phyloP scores from a whole-genome alignment of 2,888 invertebrate species.

The Drosophila siamana region DNA sequence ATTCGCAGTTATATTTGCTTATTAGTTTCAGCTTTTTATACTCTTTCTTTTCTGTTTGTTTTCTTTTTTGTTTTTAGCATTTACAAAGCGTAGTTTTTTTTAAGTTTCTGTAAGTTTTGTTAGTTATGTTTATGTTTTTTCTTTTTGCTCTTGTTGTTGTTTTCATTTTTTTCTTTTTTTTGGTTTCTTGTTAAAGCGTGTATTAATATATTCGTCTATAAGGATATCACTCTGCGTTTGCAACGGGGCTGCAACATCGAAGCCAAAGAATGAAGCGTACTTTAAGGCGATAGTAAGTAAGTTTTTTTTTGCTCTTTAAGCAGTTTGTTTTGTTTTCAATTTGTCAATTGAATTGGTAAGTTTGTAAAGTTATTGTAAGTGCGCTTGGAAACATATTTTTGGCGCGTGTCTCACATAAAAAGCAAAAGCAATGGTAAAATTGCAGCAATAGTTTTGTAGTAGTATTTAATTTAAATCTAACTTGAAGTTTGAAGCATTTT shows the following conservation, averaged over 20 bases:
- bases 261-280: slow-evolving; percentile 72
- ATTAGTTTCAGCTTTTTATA: slow-evolving; percentile 37
- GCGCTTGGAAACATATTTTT: slow-evolving; percentile 59
- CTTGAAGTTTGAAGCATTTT: slow-evolving; percentile 52
- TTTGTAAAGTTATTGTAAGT: slow-evolving; percentile 46
- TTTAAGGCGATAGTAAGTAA: slow-evolving; percentile 60
- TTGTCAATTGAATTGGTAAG: slow-evolving; percentile 15
- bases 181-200: slow-evolving; percentile 62
- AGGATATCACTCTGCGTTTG: slow-evolving; percentile 81
- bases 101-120: slow-evolving; percentile 34
- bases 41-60: slow-evolving; percentile 34
- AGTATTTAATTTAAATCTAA: slow-evolving; percentile 16
- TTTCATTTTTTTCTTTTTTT: slow-evolving; percentile 29
- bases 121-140: slow-evolving; percentile 17
- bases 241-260: slow-evolving; percentile 61
- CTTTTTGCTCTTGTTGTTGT: slow-evolving; percentile 28
- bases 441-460: slow-evolving; percentile 27
- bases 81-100: slow-evolving; percentile 72
- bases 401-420: slow-evolving; percentile 67
- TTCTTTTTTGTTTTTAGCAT: slow-evolving; percentile 57
- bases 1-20: slow-evolving; percentile 45
- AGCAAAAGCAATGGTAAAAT: slow-evolving; percentile 71
- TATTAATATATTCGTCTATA: slow-evolving; percentile 84
- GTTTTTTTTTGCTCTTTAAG: slow-evolving; percentile 37
- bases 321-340: slow-evolving; percentile 30